phyloP scores from a whole-genome alignment of 2,888 invertebrate genomes.

The Sycophila texana region DNA sequence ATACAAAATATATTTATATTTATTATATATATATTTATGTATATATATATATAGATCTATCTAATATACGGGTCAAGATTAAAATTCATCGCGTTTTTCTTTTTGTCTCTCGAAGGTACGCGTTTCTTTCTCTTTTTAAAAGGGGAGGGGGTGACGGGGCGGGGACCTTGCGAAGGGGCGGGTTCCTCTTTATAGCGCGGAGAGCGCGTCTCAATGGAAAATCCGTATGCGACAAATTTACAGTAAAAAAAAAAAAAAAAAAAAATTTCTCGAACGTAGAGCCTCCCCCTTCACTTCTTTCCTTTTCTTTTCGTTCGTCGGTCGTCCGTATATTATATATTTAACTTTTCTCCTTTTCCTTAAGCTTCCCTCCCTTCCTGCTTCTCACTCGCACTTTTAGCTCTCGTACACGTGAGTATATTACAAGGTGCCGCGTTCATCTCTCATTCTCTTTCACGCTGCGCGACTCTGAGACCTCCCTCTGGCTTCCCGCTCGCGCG shows the following conservation, averaged over 20 bases:
- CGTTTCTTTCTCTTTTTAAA: background rate
- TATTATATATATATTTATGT: slow-evolving; percentile 68
- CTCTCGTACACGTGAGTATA: slow-evolving; percentile 26
- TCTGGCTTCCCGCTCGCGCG: slow-evolving; percentile 12
- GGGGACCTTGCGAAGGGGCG: slow-evolving; percentile 4
- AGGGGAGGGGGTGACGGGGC: background rate
- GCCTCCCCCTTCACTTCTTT: background rate
- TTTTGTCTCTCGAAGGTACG: background rate
- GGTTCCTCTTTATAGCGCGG: background rate
- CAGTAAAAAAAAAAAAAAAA: slow-evolving; percentile 3
- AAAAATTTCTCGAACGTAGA: background rate
- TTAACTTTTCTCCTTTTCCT: background rate
- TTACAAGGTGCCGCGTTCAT: slow-evolving; percentile 50
- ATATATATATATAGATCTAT: slow-evolving; percentile 57
- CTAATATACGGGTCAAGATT: slow-evolving; percentile 62
- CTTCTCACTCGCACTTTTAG: slow-evolving; percentile 12
- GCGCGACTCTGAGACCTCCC: slow-evolving; percentile 5
- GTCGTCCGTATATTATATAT: background rate
- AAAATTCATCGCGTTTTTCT: slow-evolving; percentile 65
- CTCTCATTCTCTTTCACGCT: slow-evolving; percentile 15
- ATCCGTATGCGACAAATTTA: slow-evolving; percentile 9
- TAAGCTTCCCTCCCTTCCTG: slow-evolving; percentile 7
- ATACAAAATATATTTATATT: slow-evolving; percentile 73
- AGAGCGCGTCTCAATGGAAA: slow-evolving; percentile 52
- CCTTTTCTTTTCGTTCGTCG: slow-evolving; percentile 2